A percentile compares a stretch with the other conserved stretches of the same genome.
Evolutionary conservation across 2,797 vertebrate species (phyloP).

Genomic region (Pogonophryne albipinna): DNA sequence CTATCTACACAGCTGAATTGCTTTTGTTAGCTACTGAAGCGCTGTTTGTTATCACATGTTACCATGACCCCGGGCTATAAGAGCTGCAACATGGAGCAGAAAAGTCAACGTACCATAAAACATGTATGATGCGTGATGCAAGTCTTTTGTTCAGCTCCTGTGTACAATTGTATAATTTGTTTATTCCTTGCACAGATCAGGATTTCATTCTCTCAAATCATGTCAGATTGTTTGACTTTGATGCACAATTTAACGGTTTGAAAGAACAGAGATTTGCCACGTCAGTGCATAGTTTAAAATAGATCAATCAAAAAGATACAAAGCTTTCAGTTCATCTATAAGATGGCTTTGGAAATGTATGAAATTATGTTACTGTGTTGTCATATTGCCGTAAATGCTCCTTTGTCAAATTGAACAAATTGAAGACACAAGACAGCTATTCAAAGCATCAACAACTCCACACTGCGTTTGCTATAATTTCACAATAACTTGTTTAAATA

Average conservation of each 20-base stretch:
- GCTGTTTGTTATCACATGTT: constrained; percentile 30
- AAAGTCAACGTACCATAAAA: constrained; percentile 54
- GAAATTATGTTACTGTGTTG: neutral
- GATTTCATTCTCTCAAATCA: constrained; percentile 35
- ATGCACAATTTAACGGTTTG: constrained; percentile 36
- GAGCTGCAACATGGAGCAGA: constrained; percentile 13
- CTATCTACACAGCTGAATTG: constrained; percentile 4
- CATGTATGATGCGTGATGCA: constrained; percentile 31
- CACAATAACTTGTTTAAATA: constrained; percentile 33
- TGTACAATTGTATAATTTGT: constrained; percentile 20
- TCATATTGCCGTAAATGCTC: neutral
- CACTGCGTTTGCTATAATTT: constrained; percentile 16
- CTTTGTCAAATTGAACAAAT: too few relatives aligned
- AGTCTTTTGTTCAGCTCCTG: constrained; percentile 28
- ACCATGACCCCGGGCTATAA: constrained; percentile 37
- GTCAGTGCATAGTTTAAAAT: constrained; percentile 4
- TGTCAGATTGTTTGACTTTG: constrained; percentile 26
- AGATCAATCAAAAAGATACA: constrained; percentile 18
- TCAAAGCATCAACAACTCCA: neutral
- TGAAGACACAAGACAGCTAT: neutral
- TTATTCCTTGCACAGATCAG: constrained; percentile 19
- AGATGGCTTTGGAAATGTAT: neutral
- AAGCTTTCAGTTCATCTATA: neutral
- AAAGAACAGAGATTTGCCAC: constrained; percentile 41
- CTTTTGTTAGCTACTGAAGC: constrained; percentile 19